phyloP scores from a whole-genome alignment of 1,140 invertebrate genomes.

The Cydia strobilella region DNA sequence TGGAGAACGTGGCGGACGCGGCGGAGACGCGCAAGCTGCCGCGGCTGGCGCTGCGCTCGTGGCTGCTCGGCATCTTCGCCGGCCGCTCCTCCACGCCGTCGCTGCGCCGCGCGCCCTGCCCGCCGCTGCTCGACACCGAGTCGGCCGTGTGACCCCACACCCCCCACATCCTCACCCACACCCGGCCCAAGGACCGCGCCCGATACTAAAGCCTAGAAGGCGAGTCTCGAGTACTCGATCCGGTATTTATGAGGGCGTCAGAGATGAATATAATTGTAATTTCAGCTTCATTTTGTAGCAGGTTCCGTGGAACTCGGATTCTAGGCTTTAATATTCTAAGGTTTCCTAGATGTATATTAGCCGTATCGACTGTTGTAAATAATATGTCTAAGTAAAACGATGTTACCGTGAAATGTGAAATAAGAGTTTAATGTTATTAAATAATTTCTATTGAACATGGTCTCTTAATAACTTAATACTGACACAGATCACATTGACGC shows the following conservation, averaged over 20 bases:
- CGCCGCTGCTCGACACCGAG: slow-evolving; percentile 72
- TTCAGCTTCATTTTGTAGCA: neutral
- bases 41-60: slow-evolving; percentile 83
- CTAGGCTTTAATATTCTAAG: slow-evolving; percentile 38
- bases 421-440: slow-evolving; percentile 80
- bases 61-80: slow-evolving; percentile 86
- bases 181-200: neutral
- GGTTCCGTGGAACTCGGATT: neutral
- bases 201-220: neutral
- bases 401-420: slow-evolving; percentile 80
- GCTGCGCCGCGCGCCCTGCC: slow-evolving; percentile 79
- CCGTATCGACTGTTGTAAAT: slow-evolving; percentile 69
- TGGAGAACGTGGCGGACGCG: slow-evolving; percentile 84
- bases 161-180: neutral
- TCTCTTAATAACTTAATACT: slow-evolving; percentile 74
- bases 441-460: slow-evolving; percentile 77
- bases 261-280: slow-evolving; percentile 1
- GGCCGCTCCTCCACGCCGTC: slow-evolving; percentile 84
- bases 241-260: neutral
- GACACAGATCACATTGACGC: slow-evolving; percentile 71
- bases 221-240: neutral
- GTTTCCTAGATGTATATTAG: slow-evolving; percentile 58
- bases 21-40: slow-evolving; percentile 71
- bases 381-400: slow-evolving; percentile 79
- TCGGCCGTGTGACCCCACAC: slow-evolving; percentile 65